These are phyloP conservation scores for Amyelois transitella DNA, from an alignment of 1,140 invertebrate species.

Conservation along the genomic window DNA sequence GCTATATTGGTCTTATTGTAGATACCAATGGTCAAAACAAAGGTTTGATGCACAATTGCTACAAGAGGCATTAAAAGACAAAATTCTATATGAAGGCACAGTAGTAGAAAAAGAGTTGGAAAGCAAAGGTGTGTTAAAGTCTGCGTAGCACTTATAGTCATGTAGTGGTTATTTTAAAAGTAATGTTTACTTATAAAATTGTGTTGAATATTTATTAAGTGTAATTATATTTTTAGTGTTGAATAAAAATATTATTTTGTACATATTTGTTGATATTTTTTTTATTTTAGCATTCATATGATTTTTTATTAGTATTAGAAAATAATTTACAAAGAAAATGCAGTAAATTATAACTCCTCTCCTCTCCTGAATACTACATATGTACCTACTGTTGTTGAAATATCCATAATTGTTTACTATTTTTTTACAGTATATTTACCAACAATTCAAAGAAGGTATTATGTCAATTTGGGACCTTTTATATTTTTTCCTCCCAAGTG, in stretches of 20 bases:
- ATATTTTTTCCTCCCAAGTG: too few relatives aligned
- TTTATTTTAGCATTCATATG: neutral
- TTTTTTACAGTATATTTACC: too few relatives aligned
- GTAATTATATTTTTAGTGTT: neutral
- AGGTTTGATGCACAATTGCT: slow-evolving; percentile 70
- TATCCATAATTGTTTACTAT: too few relatives aligned
- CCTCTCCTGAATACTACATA: too few relatives aligned
- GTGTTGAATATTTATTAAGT: neutral
- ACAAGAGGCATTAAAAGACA: slow-evolving; percentile 67
- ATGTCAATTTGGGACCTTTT: too few relatives aligned
- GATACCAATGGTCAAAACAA: slow-evolving; percentile 71
- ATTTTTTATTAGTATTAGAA: neutral
- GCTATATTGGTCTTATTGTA: slow-evolving; percentile 75
- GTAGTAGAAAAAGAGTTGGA: slow-evolving; percentile 57
- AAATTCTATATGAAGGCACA: slow-evolving; percentile 70
- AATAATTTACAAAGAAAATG: neutral
- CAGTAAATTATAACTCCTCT: neutral
- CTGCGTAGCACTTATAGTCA: slow-evolving; percentile 25
- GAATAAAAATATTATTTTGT: neutral
- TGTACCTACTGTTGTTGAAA: too few relatives aligned
- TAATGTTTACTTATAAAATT: neutral
- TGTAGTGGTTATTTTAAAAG: neutral
- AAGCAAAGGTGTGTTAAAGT: slow-evolving; percentile 52
- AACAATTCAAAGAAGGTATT: too few relatives aligned
- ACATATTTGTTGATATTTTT: neutral